Conservation (phyloP, 2,113 vertebrate species). For the Chaetorhynchus papuensis region DNA sequence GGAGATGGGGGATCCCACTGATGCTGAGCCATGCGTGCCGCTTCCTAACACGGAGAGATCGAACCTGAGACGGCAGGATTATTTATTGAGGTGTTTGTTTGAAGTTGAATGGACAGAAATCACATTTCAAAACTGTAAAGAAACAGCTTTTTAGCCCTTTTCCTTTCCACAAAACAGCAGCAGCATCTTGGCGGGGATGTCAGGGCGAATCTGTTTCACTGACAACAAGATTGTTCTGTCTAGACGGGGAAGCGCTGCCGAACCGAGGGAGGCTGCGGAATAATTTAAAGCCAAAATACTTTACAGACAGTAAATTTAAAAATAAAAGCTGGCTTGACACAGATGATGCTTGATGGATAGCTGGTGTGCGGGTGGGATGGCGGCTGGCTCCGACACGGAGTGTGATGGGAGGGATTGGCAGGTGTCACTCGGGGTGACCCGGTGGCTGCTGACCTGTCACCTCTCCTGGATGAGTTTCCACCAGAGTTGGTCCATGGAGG, state of each 20-base stretch:
- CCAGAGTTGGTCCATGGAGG: not conserved
- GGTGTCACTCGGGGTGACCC: not conserved
- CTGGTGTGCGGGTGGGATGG: not conserved
- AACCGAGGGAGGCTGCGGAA: slow-evolving; percentile 43
- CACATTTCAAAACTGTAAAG: not conserved
- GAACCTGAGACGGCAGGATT: not conserved
- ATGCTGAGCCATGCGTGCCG: not conserved
- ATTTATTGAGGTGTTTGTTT: slow-evolving; percentile 7
- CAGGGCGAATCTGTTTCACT: slow-evolving; percentile 62
- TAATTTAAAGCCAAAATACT: slow-evolving; percentile 59
- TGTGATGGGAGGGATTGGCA: not conserved
- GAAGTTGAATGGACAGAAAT: slow-evolving; percentile 21
- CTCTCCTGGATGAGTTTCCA: not conserved
- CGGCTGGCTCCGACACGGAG: rapidly evolving
- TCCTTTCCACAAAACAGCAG: slow-evolving; percentile 19
- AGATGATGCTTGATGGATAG: not conserved
- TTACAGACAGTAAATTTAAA: not conserved
- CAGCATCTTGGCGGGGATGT: not conserved
- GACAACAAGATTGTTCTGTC: slow-evolving; percentile 65
- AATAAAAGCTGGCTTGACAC: not conserved
- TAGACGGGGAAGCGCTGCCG: slow-evolving; percentile 25
- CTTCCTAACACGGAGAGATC: not conserved
- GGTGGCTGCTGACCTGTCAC: not conserved
- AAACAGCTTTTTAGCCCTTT: slow-evolving; percentile 10
- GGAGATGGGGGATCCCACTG: not conserved